Evolutionary conservation across 1,140 invertebrate species (phyloP).

Genomic region (Oryctes rhinoceros): DNA sequence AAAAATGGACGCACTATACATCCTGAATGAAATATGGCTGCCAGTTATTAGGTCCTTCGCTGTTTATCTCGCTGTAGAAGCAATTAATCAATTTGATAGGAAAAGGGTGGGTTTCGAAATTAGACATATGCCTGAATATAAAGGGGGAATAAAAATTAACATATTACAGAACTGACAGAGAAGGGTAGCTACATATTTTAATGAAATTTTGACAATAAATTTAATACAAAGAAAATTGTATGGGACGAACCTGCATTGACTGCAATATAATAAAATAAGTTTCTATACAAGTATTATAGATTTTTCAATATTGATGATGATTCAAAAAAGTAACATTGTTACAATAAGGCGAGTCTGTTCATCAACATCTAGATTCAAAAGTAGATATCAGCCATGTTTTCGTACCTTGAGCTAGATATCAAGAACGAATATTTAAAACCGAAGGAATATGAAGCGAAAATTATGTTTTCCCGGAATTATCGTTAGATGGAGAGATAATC

Average conservation of each 20-base stretch:
- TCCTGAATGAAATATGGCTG: background rate
- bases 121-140: background rate
- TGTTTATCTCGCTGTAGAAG: conserved; percentile 4
- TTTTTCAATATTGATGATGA: too few relatives aligned
- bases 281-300: too few relatives aligned
- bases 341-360: too few relatives aligned
- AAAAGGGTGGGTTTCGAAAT: background rate
- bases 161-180: background rate
- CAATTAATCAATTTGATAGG: conserved; percentile 15
- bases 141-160: conserved; percentile 13
- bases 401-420: too few relatives aligned
- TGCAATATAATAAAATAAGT: background rate
- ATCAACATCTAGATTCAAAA: too few relatives aligned
- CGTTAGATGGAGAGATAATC: too few relatives aligned
- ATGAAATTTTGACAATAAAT: background rate
- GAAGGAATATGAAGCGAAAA: too few relatives aligned
- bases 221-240: background rate
- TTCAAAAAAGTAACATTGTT: too few relatives aligned
- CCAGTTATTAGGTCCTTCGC: conserved; percentile 12
- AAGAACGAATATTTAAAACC: too few relatives aligned
- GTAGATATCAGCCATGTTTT: too few relatives aligned
- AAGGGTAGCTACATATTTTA: background rate
- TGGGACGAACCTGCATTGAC: background rate
- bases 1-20: background rate
- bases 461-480: too few relatives aligned